Percentiles rank a stretch among this genome's conserved stretches.
Evolutionary conservation across 2,113 vertebrate species (phyloP).

Genomic region (Emydura subglobosa): DNA sequence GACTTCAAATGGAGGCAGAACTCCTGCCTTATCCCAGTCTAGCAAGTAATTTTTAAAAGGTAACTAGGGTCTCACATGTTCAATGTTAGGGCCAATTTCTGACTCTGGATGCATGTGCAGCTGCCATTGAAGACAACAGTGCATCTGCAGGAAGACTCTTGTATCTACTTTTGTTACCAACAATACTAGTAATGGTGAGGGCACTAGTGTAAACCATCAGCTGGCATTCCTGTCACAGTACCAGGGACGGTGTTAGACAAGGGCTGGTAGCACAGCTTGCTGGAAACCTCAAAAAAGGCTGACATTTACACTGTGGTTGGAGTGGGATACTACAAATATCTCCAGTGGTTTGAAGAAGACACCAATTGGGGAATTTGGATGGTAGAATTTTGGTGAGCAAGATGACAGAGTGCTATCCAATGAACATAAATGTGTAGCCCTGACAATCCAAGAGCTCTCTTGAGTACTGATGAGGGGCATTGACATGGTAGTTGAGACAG

Average conservation of each 20-base stretch:
- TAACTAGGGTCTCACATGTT: not conserved
- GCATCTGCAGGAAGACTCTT: not conserved
- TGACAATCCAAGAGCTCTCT: not conserved
- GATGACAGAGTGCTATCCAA: not conserved
- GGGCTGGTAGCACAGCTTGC: not conserved
- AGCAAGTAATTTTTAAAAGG: not conserved
- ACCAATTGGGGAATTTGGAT: not conserved
- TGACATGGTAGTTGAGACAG: not conserved
- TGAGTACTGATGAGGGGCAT: not conserved
- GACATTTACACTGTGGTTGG: not conserved
- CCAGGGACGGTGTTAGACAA: not conserved
- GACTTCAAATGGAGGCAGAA: not conserved
- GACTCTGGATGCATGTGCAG: not conserved
- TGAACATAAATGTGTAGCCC: not conserved
- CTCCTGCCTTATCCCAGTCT: not conserved
- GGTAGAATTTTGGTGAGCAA: not conserved
- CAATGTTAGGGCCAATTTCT: not conserved
- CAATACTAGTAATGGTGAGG: not conserved
- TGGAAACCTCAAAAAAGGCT: not conserved
- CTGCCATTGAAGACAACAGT: not conserved
- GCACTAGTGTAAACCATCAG: not conserved
- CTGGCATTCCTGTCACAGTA: not conserved
- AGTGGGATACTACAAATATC: not conserved
- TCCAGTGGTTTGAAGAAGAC: not conserved
- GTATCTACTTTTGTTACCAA: not conserved